These are phyloP conservation scores for Diaprepes abbreviatus DNA, from an alignment of 2,888 invertebrate genomes.

Conservation along the genomic window DNA sequence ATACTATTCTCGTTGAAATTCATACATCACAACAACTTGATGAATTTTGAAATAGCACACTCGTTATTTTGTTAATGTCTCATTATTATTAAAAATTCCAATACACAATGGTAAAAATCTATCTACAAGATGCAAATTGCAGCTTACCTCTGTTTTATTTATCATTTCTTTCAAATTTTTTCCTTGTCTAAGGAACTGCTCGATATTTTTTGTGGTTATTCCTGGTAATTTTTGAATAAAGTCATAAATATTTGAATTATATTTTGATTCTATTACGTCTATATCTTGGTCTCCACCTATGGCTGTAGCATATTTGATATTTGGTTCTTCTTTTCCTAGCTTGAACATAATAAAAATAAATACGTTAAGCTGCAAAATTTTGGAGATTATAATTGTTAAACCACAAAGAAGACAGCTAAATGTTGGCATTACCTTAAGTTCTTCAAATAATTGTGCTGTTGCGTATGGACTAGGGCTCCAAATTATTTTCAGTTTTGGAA, in stretches of 20 bases:
- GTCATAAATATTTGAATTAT: constrained; percentile 75
- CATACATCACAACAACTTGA: no score
- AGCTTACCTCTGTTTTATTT: constrained; percentile 56
- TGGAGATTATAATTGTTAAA: no score
- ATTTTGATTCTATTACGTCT: constrained; percentile 70
- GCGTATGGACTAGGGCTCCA: constrained; percentile 98
- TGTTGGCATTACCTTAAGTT: constrained; percentile 80
- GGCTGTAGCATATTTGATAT: constrained; percentile 78
- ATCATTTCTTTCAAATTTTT: constrained; percentile 65
- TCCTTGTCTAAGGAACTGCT: constrained; percentile 81
- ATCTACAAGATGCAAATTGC: no score
- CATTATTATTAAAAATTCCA: no score
- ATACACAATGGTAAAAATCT: no score
- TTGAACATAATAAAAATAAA: constrained; percentile 62
- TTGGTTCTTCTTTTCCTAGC: constrained; percentile 87
- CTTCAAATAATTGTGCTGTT: constrained; percentile 95
- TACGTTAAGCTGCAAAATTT: no score
- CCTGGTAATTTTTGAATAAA: constrained; percentile 90
- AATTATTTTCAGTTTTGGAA: constrained; percentile 91
- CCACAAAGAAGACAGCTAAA: no score
- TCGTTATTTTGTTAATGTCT: no score
- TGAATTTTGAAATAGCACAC: no score
- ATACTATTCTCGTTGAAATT: no score
- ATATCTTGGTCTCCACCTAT: constrained; percentile 77
- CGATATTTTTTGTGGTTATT: constrained; percentile 88